Evolutionary conservation across 2,888 invertebrate species (phyloP), one percentile per base, ranked within the genome.

Genomic region (Therioaphis trifolii): DNA sequence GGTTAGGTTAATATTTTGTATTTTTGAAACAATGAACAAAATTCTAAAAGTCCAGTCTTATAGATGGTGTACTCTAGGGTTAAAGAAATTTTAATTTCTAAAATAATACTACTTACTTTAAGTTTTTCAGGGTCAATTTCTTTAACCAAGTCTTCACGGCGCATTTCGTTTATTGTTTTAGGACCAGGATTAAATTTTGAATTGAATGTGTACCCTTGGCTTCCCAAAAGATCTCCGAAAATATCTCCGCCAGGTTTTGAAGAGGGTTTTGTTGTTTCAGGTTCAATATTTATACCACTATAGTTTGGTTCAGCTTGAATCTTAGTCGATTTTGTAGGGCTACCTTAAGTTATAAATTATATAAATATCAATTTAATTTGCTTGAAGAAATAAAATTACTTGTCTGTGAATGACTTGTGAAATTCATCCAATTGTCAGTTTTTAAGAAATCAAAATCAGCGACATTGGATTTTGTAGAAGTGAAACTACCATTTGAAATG

Each of bases 61-160:
- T n/a, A n/a, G n/a, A n/a, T n/a, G n/a, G n/a, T n/a, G n/a, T n/a
- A n/a, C n/a, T n/a, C n/a, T n/a, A n/a, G n/a, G n/a, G n/a, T n/a
- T n/a, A n/a, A 29, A 52, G 12, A 40, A 69, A 24, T 15, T 27
- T 84, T 18, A 68, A 61, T 74, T 11, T 18, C 68, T 21, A 68
- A 71, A 18, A 58, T 11, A 43, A 79, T 68, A 52, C 9, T 85
- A 4, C 61, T 63, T 80, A 87, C 87, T 89, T 93, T 95, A 72
- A 97, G 88, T 89, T 94, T 94, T 86, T 97, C 96, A 0, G 97
- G 97, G 90, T 98, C 97, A 94, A 96, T 96, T 84, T 95, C 95
- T 87, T 92, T 94, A 0, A 92, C 93, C 87, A 96, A 90, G 87
- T 96, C 95, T 86, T 93, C 95, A 88, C 96, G 96, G 40, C 96